Evolutionary conservation across 2,888 invertebrate genomes (phyloP).

Genomic region (Limnephilus marmoratus): DNA sequence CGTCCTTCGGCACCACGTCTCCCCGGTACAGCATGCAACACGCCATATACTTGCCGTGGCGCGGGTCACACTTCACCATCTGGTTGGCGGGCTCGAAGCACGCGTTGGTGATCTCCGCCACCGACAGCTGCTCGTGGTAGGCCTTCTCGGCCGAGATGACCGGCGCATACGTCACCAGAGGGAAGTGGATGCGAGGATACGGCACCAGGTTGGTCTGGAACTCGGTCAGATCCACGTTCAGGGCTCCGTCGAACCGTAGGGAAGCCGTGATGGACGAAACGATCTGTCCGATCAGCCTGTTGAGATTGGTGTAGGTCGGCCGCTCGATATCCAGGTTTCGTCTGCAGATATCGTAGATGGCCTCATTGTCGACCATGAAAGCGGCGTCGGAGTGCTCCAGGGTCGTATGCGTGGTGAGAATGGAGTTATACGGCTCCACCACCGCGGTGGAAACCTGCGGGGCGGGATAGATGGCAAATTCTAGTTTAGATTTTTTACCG

Average conservation of each 20-base stretch:
- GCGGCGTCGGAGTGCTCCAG: slow-evolving; percentile 19
- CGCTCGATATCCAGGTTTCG: slow-evolving; percentile 40
- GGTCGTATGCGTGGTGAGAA: slow-evolving; percentile 29
- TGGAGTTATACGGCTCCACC: slow-evolving; percentile 34
- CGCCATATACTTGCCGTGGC: slow-evolving; percentile 96
- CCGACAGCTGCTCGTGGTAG: slow-evolving; percentile 94
- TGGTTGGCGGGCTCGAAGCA: slow-evolving; percentile 98
- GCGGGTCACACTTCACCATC: slow-evolving; percentile 96
- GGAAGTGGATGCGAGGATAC: slow-evolving; percentile 97
- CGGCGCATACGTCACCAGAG: slow-evolving; percentile 95
- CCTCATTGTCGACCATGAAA: slow-evolving; percentile 17
- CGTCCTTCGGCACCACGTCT: slow-evolving; percentile 96
- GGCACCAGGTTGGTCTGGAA: slow-evolving; percentile 97
- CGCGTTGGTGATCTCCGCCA: slow-evolving; percentile 95
- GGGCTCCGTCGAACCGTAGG: slow-evolving; percentile 86
- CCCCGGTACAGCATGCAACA: slow-evolving; percentile 97
- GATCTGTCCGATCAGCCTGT: slow-evolving; percentile 96
- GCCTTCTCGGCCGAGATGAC: slow-evolving; percentile 96
- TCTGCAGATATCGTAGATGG: slow-evolving; percentile 35
- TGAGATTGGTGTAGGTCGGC: slow-evolving; percentile 96
- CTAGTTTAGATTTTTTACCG: slow-evolving; percentile 8
- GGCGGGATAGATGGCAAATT: slow-evolving; percentile 33
- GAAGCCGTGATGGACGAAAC: slow-evolving; percentile 96
- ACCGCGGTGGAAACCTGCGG: slow-evolving; percentile 38
- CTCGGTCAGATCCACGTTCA: slow-evolving; percentile 93